These are phyloP conservation scores for Pterocles burchelli DNA, from an alignment of 2,113 vertebrate genomes.

Conservation along the genomic window DNA sequence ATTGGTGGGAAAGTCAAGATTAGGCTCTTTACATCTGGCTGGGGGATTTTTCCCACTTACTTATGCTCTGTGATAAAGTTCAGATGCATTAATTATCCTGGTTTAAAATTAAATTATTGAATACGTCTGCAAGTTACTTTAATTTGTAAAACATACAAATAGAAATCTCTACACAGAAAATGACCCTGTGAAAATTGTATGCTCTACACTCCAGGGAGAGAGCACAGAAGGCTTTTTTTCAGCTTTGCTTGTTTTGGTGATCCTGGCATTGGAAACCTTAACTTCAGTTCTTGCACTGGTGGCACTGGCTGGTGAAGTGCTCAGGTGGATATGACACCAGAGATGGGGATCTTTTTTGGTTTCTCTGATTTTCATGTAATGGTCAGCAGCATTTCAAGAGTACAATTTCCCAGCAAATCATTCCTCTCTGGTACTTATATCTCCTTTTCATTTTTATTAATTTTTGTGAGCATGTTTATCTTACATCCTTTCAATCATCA, in stretches of 20 bases:
- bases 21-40: not conserved
- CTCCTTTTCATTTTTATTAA: not conserved
- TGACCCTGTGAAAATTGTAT: not conserved
- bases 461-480: not conserved
- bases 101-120: not conserved
- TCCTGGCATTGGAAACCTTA: not conserved
- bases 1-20: not conserved
- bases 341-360: not conserved
- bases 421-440: not conserved
- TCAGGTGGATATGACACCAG: not conserved
- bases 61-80: not conserved
- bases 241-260: not conserved
- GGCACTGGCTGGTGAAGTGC: not conserved
- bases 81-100: not conserved
- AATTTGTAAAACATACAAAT: not conserved
- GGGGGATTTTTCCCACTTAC: not conserved
- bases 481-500: not conserved
- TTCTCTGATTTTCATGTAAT: not conserved
- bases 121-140: not conserved
- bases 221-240: not conserved
- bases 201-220: not conserved
- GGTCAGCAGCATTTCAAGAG: not conserved
- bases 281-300: not conserved
- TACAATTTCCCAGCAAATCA: not conserved
- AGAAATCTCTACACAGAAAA: not conserved